Evolutionary conservation across 2,888 invertebrate genomes (phyloP), one percentile per base, ranked within the genome.

Genomic region (Lepas anatifera): DNA sequence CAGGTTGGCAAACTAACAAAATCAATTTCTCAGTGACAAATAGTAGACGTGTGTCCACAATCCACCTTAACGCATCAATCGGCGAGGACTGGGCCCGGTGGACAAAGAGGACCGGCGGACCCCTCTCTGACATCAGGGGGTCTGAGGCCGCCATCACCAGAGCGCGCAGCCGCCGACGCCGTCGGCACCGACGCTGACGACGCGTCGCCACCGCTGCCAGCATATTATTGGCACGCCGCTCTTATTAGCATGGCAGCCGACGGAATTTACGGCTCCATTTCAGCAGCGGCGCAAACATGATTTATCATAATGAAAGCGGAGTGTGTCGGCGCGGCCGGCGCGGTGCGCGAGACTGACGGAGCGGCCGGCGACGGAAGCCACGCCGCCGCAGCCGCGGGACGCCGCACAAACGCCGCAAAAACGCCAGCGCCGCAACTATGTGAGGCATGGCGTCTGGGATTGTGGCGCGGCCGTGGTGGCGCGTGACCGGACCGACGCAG

Each of bases 241-340:
- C 58, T 58, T 32, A 58, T 58, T 58, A 58, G 58, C 58, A 58
- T 58, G 58, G 27, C 11, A 3, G 18, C 32, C 58, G 18, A 18
- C n/a, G n/a, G 58, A 32, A 58, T 58, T 58, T 58, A 58, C 58
- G 22, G 58, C 58, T 58, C 32, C 29, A 58, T 58, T 58, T 27
- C 32, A 32, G 13, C 58, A 32, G 16, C 58, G 11, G 58, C 6
- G 22, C 58, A 58, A 58, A 58, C 58, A 58, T 32, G 58, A 58
- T 58, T 35, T 58, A 35, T 58, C 32, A 58, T 58, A 58, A 58
- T 58, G 35, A 58, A 58, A 35, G 32, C 32, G 7, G 32, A 48
- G 18, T n/a, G 8, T 58, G 35, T 27, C 52, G 32, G 58, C 29
- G 58, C 29, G 7, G 52, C 13, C 29, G 52, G 13, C 48, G 8